Conservation (phyloP, 2,797 vertebrate species). For the Ceryle rudis region DNA sequence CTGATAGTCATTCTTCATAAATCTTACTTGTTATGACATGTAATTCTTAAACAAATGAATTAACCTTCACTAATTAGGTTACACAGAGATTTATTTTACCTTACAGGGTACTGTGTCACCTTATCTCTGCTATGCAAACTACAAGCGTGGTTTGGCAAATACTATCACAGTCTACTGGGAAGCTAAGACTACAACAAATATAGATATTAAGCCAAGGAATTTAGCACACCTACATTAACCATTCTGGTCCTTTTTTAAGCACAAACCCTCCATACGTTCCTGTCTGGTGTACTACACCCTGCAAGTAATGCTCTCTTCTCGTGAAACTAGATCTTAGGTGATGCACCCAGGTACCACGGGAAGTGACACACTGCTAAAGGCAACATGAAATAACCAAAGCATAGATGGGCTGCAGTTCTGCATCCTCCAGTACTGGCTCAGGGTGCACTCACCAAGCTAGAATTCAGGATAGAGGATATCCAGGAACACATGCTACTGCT, state of each 20-base stretch:
- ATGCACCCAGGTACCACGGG: accelerated
- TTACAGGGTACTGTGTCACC: accelerated
- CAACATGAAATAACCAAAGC: not conserved
- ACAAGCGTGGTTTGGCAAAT: not conserved
- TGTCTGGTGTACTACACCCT: accelerated
- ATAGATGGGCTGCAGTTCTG: not conserved
- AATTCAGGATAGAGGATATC: not conserved
- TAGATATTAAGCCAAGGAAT: not conserved
- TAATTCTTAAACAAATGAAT: not conserved
- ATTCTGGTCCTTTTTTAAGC: not conserved
- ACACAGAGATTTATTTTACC: not conserved
- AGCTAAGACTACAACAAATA: not conserved
- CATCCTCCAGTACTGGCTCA: not conserved
- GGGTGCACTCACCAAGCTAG: not conserved
- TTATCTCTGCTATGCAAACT: not conserved
- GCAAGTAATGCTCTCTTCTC: not conserved
- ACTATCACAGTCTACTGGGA: not conserved
- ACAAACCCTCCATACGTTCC: not conserved
- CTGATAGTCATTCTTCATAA: accelerated
- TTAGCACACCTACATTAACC: not conserved
- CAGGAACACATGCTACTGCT: not conserved
- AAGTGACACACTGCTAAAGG: not conserved
- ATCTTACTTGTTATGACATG: not conserved
- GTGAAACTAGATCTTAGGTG: not conserved
- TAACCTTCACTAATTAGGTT: not conserved